Percentiles rank a stretch among this genome's conserved stretches.
Evolutionary conservation across 1,140 invertebrate species (phyloP).

Genomic region (Euura saliciscinereae): DNA sequence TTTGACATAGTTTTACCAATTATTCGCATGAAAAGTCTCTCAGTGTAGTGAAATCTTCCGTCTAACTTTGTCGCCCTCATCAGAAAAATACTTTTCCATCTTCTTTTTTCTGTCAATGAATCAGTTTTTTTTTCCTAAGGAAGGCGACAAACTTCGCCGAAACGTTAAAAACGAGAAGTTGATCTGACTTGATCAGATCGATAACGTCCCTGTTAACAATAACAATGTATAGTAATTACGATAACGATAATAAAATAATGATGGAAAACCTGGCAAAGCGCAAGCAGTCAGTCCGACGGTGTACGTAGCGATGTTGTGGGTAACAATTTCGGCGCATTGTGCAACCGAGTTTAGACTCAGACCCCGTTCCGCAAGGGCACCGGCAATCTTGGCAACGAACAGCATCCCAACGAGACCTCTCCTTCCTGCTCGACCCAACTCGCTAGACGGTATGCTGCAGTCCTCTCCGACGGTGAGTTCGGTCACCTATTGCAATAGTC

Average conservation of each 20-base stretch:
- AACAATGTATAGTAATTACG: not conserved
- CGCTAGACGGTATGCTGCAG: constrained; percentile 65
- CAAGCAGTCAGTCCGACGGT: constrained; percentile 76
- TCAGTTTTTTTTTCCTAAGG: too few relatives aligned
- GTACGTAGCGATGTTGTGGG: constrained; percentile 71
- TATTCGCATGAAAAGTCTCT: too few relatives aligned
- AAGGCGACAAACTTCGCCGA: too few relatives aligned
- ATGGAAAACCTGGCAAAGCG: constrained; percentile 68
- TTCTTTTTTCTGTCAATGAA: too few relatives aligned
- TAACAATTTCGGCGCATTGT: constrained; percentile 53
- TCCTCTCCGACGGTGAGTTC: constrained; percentile 77
- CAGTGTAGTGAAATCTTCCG: too few relatives aligned
- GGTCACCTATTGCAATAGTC: constrained; percentile 59
- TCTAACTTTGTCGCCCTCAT: too few relatives aligned
- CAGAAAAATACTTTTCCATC: too few relatives aligned
- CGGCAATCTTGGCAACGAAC: constrained; percentile 78
- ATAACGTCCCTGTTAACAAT: too few relatives aligned
- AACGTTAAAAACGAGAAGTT: too few relatives aligned
- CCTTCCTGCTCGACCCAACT: constrained; percentile 68
- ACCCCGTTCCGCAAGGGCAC: constrained; percentile 72
- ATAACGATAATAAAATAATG: not conserved
- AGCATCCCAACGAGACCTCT: constrained; percentile 79
- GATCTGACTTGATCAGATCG: too few relatives aligned
- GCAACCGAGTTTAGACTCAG: constrained; percentile 62
- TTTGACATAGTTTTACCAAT: too few relatives aligned